Evolutionary conservation across 1,140 invertebrate species (phyloP).

Genomic region (Sinonovacula constricta): DNA sequence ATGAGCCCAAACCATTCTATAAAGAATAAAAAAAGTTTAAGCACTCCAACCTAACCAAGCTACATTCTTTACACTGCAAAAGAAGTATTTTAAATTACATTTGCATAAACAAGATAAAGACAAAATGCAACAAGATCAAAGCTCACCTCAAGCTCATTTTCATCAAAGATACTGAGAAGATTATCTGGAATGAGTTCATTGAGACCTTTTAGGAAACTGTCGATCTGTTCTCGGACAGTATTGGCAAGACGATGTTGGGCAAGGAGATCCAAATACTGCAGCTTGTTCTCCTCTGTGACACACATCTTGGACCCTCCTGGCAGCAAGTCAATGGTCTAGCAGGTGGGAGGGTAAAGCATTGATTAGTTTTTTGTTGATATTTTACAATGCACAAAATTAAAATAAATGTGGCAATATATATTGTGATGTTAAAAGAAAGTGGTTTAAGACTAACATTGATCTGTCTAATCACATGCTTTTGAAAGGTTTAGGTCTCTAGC

Average conservation of each 20-base stretch:
- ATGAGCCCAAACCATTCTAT: no score
- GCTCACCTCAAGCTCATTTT: constrained; percentile 95
- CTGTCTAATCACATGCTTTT: no score
- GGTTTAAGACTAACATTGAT: no score
- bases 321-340: constrained; percentile 86
- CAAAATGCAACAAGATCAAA: neutral
- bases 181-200: constrained; percentile 95
- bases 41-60: neutral
- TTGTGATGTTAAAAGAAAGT: no score
- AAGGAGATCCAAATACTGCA: constrained; percentile 91
- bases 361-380: no score
- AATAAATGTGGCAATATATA: no score
- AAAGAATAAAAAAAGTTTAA: no score
- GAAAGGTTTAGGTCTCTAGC: no score
- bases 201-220: constrained; percentile 92
- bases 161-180: constrained; percentile 95
- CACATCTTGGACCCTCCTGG: constrained; percentile 85
- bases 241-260: constrained; percentile 92
- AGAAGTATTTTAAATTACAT: no score
- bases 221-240: constrained; percentile 90
- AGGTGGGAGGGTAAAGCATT: no score
- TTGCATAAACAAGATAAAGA: no score
- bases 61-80: constrained; percentile 2
- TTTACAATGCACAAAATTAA: no score
- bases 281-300: constrained; percentile 88